Percentiles rank a stretch among this genome's conserved stretches.
Evolutionary conservation across 2,888 invertebrate species (phyloP).

Genomic region (Cephus pulcher): DNA sequence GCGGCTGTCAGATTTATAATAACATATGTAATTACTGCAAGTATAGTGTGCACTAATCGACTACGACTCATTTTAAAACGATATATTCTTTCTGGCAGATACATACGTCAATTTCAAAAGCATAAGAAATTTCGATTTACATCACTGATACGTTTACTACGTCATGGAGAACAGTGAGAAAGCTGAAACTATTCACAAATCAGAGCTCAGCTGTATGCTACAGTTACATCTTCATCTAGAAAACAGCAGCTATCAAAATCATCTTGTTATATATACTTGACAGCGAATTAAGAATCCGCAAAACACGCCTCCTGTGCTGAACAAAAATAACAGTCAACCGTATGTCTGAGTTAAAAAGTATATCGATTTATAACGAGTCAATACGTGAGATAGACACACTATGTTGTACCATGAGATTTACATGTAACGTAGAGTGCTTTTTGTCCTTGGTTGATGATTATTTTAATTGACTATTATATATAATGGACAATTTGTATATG

Average conservation of each 20-base stretch:
- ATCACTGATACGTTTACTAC: neutral
- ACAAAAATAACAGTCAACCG: neutral
- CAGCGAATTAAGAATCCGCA: neutral
- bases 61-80: conserved; percentile 3
- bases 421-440: conserved; percentile 23
- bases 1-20: conserved; percentile 24
- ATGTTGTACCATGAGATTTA: conserved; percentile 15
- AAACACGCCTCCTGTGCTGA: neutral
- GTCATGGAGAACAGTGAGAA: neutral
- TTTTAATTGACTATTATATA: conserved; percentile 4
- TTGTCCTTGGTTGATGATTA: conserved; percentile 16
- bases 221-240: neutral
- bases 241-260: neutral
- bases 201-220: neutral
- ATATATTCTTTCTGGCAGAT: neutral
- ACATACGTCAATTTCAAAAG: neutral
- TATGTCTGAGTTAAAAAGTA: neutral
- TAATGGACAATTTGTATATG: conserved; percentile 37
- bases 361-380: conserved; percentile 3
- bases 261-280: neutral
- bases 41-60: conserved; percentile 32
- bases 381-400: neutral
- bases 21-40: conserved; percentile 13
- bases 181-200: neutral
- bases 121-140: neutral